These are phyloP conservation scores for Megalops atlanticus DNA, from an alignment of 2,113 vertebrate genomes.

Conservation along the genomic window DNA sequence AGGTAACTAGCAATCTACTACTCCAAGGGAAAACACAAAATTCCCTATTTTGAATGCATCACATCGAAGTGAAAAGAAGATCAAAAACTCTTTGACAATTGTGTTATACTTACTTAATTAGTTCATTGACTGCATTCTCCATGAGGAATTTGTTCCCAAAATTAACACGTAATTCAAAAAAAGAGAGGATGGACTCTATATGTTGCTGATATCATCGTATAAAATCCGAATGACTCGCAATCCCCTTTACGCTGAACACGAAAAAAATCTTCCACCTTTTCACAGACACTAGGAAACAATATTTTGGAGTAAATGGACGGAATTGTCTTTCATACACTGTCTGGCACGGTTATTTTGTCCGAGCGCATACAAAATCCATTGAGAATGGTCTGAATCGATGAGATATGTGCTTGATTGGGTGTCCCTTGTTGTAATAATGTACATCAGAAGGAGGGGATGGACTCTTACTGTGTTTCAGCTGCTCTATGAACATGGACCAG, in stretches of 20 bases:
- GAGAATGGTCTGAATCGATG: slow-evolving; percentile 82
- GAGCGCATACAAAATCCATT: slow-evolving; percentile 70
- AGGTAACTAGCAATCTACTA: not conserved
- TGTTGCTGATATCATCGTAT: slow-evolving; percentile 48
- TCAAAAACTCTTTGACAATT: slow-evolving; percentile 3
- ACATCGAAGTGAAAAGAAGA: not conserved
- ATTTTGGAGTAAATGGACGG: slow-evolving; percentile 57
- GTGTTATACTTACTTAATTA: slow-evolving; percentile 63
- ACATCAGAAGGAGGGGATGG: slow-evolving; percentile 71
- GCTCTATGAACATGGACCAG: slow-evolving; percentile 74
- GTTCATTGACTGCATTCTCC: slow-evolving; percentile 57
- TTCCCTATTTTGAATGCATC: not conserved
- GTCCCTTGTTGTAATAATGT: slow-evolving; percentile 85
- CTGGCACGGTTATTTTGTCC: slow-evolving; percentile 66
- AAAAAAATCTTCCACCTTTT: slow-evolving; percentile 37
- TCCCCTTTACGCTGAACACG: slow-evolving; percentile 35
- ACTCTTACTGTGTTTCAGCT: slow-evolving; percentile 65
- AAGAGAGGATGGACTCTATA: slow-evolving; percentile 38
- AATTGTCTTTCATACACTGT: slow-evolving; percentile 62
- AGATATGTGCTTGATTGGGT: slow-evolving; percentile 90
- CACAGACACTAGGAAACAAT: slow-evolving; percentile 30
- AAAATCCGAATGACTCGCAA: slow-evolving; percentile 56
- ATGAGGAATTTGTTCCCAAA: slow-evolving; percentile 52
- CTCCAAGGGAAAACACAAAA: not conserved
- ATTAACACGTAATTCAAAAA: slow-evolving; percentile 51